Conservation (phyloP, 2,113 vertebrate genomes). For the Genyomyrus donnyi region DNA sequence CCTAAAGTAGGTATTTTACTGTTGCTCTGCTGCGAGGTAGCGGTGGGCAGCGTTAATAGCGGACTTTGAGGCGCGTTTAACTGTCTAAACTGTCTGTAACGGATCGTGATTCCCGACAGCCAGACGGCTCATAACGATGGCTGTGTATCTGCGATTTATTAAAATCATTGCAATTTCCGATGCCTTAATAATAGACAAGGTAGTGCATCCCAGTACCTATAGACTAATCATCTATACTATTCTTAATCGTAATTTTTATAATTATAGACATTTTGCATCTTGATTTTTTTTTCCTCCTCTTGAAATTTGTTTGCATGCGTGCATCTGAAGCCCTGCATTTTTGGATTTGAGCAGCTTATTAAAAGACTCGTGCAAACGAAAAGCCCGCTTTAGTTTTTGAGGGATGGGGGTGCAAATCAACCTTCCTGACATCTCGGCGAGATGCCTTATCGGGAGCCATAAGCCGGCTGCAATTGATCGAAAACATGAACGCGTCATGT, state of each 20-base stretch:
- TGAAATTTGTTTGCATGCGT: background rate
- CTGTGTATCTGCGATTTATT: background rate
- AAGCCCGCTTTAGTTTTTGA: background rate
- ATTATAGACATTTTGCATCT: background rate
- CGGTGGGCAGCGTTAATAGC: background rate
- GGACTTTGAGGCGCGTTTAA: background rate
- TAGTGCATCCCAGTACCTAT: background rate
- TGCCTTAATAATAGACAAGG: background rate
- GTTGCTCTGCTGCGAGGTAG: background rate
- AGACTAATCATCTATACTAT: background rate
- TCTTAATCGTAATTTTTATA: background rate
- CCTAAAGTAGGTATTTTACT: background rate
- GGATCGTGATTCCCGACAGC: background rate
- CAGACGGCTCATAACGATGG: background rate
- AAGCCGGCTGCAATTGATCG: background rate
- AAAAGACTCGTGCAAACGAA: background rate
- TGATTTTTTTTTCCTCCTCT: background rate
- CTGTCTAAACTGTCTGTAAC: background rate
- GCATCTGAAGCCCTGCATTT: background rate
- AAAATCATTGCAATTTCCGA: background rate
- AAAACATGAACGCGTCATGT: background rate
- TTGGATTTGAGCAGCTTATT: background rate
- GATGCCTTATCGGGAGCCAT: background rate
- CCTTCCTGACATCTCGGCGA: background rate
- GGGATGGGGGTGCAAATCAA: background rate